Conservation (phyloP, 2,888 invertebrate genomes). For the Dione juno region DNA sequence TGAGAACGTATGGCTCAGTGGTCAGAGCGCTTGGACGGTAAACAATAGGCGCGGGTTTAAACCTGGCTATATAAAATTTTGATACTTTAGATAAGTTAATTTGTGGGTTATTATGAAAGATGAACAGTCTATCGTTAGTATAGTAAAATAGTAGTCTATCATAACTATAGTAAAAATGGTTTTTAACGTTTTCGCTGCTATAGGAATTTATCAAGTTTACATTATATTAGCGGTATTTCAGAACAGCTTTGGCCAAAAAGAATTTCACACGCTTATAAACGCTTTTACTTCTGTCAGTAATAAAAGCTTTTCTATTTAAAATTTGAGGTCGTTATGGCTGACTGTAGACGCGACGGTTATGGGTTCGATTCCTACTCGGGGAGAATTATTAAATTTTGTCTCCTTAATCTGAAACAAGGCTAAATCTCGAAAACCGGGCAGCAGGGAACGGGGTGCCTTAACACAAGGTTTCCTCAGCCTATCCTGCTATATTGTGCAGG, state of each 20-base stretch:
- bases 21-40: no score
- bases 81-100: no score
- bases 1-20: no score
- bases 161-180: no score
- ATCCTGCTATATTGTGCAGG: not conserved
- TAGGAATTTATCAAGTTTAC: no score
- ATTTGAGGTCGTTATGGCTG: no score
- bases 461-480: not conserved
- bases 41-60: no score
- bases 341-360: not conserved
- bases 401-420: not conserved
- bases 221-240: not conserved
- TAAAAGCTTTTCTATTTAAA: no score
- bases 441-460: not conserved
- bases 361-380: not conserved
- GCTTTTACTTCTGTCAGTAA: not conserved
- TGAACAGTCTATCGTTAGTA: not conserved
- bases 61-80: no score
- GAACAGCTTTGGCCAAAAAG: not conserved
- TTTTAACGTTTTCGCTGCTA: no score
- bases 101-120: not conserved
- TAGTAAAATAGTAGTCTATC: no score
- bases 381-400: not conserved
- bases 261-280: not conserved
- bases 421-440: not conserved